Base-by-base conservation (phyloP, 2,797 vertebrate genomes). In the Dromococcyx pavoninus region DNA sequence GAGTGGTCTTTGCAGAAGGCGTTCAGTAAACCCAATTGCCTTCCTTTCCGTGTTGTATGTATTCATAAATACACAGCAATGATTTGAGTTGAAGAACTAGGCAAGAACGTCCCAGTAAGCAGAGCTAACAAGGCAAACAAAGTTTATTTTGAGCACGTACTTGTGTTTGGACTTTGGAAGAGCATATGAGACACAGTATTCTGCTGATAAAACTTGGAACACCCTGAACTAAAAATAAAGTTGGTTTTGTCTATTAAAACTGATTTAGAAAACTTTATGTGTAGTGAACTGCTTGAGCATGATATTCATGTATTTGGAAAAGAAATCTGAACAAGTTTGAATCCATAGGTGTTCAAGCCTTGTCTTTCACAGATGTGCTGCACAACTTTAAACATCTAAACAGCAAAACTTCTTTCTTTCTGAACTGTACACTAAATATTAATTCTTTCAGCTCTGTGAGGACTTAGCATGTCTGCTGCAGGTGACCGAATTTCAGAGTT, bases 191-290 rank as follows among this genome's bases (percentile, higher is more conserved):
- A 65, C 15, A 48, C 10, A 54, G 23, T 33, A 79, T 60, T 66
- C 69, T 91, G 35, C 61, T 94, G 91, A 92, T 93, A 86, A 92
- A 82, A 35, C 23, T 23, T 72, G 35, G 69, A 85, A 83, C 41
- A 22, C 8, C 61, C 37, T 44, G 48, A 67, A 71, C 66, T 82
- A 82, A 89, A 87, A 91, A 62, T 69, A 60, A 43, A 5, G 9
- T 90, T 78, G 41, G 91, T 91, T 92, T 24, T 64, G 33, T 56
- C 37, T 71, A 19, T 76, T 80, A 35, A 88, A 76, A 85, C 25
- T 4, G 27, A 57, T 91, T 88, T 86, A 44, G 48, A 74, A 86
- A 89, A 69, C 16, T 46, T 13, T 24, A 37, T 3, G 0, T 32
- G 5, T 17, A 82, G 28, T 48, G 48, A 89, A 51, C 17, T 67